Evolutionary conservation across 2,797 vertebrate species (phyloP).

Genomic region (Avahi laniger): DNA sequence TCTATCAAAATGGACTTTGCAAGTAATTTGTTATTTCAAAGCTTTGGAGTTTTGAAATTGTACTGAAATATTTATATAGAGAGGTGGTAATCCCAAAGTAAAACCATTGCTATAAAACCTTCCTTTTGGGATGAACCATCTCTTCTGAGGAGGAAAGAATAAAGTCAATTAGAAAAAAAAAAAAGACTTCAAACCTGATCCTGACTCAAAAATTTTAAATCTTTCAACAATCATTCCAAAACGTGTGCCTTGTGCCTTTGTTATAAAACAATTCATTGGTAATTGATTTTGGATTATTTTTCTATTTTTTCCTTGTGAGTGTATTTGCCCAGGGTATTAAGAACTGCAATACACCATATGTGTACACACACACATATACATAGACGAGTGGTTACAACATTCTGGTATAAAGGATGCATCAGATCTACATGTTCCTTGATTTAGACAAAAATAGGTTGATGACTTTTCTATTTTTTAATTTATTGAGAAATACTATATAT

Average conservation of each 20-base stretch:
- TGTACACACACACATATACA: too few species aligned
- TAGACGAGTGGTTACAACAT: neutral
- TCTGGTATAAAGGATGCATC: neutral
- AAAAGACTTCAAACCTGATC: neutral
- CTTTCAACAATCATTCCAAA: neutral
- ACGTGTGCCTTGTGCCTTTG: neutral
- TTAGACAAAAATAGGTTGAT: neutral
- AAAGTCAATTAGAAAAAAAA: neutral
- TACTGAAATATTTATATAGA: neutral
- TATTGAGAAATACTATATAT: neutral
- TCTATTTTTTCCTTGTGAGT: neutral
- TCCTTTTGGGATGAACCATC: neutral
- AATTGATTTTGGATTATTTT: neutral
- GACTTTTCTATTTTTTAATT: neutral
- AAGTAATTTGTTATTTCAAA: neutral
- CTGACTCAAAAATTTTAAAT: neutral
- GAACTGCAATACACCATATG: neutral
- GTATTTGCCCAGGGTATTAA: neutral
- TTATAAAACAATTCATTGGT: neutral
- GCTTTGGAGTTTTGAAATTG: neutral
- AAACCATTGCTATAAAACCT: neutral
- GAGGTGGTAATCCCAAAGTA: neutral
- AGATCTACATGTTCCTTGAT: neutral
- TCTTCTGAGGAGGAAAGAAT: conserved; percentile 18
- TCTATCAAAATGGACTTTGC: neutral